phyloP scores from a whole-genome alignment of 2,113 vertebrate genomes.

The Halcyon senegalensis region DNA sequence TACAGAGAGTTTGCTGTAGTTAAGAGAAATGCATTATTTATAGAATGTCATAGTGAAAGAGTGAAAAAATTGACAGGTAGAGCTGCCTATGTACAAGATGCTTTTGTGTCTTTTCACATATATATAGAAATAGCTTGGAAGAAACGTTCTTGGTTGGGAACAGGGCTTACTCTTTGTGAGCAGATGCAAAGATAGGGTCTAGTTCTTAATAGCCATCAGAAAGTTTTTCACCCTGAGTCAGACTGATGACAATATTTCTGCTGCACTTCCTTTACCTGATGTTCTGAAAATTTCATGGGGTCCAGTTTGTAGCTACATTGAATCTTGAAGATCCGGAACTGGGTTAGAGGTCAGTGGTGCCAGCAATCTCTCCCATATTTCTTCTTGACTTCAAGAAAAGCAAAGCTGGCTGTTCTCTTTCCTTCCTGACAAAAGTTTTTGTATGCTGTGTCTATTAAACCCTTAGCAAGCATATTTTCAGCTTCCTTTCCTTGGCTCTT shows the following conservation, averaged over 20 bases:
- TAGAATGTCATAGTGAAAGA: not conserved
- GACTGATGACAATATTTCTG: not conserved
- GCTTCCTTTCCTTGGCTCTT: not conserved
- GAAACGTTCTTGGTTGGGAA: not conserved
- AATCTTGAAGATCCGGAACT: not conserved
- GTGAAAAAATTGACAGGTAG: not conserved
- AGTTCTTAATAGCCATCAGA: not conserved
- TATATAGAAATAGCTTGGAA: not conserved
- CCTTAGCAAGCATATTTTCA: not conserved
- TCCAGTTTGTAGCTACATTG: not conserved
- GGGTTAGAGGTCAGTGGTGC: not conserved
- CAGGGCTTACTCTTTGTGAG: not conserved
- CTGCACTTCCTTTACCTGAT: fast-evolving
- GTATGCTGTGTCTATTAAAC: not conserved
- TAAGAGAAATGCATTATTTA: not conserved
- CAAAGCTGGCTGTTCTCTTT: not conserved
- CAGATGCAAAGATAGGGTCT: not conserved
- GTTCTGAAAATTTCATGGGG: not conserved
- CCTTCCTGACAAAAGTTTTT: not conserved
- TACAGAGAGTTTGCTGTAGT: not conserved
- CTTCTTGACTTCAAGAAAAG: not conserved
- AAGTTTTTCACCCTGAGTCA: not conserved
- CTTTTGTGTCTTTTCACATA: not conserved
- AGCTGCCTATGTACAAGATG: not conserved
- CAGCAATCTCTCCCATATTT: not conserved